Evolutionary conservation across 2,113 vertebrate genomes (phyloP), one percentile per base, ranked within the genome.

Genomic region (Syngnathus typhle): DNA sequence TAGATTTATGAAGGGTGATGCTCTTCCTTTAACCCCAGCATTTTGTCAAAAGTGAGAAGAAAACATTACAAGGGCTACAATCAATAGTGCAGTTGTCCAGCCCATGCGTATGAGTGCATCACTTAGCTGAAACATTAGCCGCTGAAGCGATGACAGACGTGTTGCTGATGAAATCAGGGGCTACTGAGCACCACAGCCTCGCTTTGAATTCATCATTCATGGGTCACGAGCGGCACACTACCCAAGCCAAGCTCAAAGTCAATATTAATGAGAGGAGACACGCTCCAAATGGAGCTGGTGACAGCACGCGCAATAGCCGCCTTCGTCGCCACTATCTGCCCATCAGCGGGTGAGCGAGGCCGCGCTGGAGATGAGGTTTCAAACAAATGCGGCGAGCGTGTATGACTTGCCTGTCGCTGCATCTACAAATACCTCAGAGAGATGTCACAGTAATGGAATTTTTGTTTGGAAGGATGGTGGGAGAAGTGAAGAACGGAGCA

Each of bases 361-460:
- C 82, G 78, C 76, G 77, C 75, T 84, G 82, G 83, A 84, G 84
- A 88, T 88, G 87, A 87, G 80, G 79, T 85, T 88, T 86, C 81
- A 86, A 84, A 85, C 80, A 81, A 81, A 80, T 79, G 77, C 60
- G 49, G 78, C 75, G 84, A 85, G 80, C 82, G 81, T 78, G 82
- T 85, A 80, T 84, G 87, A 87, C 86, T 87, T 76, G 70, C 83
- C 80, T 85, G 83, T 84, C 86, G 84, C 70, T 75, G 84, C 80
- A 61, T 88, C 82, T 73, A 77, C 82, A 88, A 88, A 89, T 84
- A 88, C 82, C 84, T 86, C 84, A 76, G 82, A 88, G 82, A 85
- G 64, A 82, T 87, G 89, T 88, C 86, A 87, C 76, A 83, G 85
- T 86, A 88, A 88, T 86, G 78, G 78, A 81, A 80, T 87, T 84